Conservation (phyloP, 2,888 invertebrate species). For the Pogonocherus hispidulus region DNA sequence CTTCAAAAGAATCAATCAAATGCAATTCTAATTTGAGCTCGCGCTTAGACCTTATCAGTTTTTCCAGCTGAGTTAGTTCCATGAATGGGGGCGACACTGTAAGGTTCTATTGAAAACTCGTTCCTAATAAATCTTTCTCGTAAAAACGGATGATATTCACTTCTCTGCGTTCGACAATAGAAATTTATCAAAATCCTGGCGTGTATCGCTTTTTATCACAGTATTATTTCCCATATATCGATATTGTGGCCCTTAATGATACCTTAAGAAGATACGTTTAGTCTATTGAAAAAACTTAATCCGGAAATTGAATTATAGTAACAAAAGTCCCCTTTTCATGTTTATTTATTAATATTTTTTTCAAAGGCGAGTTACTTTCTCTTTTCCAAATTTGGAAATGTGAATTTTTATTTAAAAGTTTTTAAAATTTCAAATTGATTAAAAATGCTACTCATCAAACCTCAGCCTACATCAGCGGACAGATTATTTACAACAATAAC, state of each 20-base stretch:
- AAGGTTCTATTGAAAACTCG: slow-evolving; percentile 44
- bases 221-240: background rate
- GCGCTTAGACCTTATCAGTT: slow-evolving; percentile 59
- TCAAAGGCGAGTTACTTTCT: too few relatives aligned
- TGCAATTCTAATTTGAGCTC: slow-evolving; percentile 50
- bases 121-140: slow-evolving; percentile 51
- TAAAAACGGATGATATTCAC: slow-evolving; percentile 52
- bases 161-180: slow-evolving; percentile 48
- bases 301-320: background rate
- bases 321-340: too few relatives aligned
- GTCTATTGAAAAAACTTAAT: too few relatives aligned
- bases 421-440: too few relatives aligned
- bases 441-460: too few relatives aligned
- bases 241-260: background rate
- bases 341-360: too few relatives aligned
- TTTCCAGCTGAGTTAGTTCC: slow-evolving; percentile 55
- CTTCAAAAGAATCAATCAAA: slow-evolving; percentile 52
- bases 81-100: slow-evolving; percentile 55
- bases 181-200: slow-evolving; percentile 50
- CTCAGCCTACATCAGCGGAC: too few relatives aligned
- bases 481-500: too few relatives aligned
- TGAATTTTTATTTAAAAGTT: too few relatives aligned
- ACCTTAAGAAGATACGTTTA: background rate
- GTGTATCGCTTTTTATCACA: slow-evolving; percentile 33
- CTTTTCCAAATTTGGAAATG: too few relatives aligned